Conservation (phyloP, 2,113 vertebrate genomes). For the Anarrhichthys ocellatus region DNA sequence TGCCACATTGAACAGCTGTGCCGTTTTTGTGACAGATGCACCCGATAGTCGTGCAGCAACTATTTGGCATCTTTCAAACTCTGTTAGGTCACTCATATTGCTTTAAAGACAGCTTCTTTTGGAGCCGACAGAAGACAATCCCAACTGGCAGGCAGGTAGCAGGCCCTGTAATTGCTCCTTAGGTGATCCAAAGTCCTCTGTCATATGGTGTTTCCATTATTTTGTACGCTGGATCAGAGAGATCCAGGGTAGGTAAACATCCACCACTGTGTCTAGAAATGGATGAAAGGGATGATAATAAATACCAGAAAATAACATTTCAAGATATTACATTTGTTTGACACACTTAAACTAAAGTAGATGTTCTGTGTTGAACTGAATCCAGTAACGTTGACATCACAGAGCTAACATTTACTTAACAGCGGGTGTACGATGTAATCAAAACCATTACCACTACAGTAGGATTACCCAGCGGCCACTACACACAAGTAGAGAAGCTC, state of each 20-base stretch:
- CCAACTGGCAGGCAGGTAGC: neutral
- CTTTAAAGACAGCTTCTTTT: neutral
- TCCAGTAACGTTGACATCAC: neutral
- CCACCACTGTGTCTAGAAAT: neutral
- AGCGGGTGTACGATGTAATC: neutral
- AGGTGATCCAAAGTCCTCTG: neutral
- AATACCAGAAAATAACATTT: neutral
- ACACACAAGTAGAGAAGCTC: neutral
- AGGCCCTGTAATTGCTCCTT: neutral
- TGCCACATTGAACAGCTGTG: conserved; percentile 55
- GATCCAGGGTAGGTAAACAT: neutral
- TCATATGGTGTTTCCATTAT: conserved; percentile 12
- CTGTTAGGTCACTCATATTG: conserved; percentile 59
- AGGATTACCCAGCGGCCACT: neutral
- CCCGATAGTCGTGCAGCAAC: conserved; percentile 41
- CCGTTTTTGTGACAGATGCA: conserved; percentile 55
- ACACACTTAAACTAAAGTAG: neutral
- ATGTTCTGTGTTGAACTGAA: neutral
- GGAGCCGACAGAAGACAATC: neutral
- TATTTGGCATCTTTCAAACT: conserved; percentile 63
- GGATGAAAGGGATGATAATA: neutral
- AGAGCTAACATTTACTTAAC: neutral
- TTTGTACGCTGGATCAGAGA: neutral
- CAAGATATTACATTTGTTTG: neutral
- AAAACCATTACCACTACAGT: neutral